Percentiles rank a stretch among this genome's conserved stretches.
phyloP scores from a whole-genome alignment of 2,888 invertebrate genomes.

The Punctoribates punctum region DNA sequence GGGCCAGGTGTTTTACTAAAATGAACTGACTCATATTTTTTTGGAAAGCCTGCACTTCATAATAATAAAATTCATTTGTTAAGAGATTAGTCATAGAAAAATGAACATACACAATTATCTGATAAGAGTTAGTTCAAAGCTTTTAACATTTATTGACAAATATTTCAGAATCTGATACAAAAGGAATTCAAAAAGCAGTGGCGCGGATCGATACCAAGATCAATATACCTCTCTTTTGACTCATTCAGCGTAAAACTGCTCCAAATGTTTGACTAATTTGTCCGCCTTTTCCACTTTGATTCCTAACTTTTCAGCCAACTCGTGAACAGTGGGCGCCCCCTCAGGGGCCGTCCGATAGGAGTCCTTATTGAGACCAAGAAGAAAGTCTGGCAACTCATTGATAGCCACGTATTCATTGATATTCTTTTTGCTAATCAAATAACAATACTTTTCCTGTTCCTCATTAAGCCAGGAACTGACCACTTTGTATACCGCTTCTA shows the following conservation, averaged over 20 bases:
- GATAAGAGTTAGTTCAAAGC: too few species aligned
- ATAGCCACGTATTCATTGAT: constrained; percentile 16
- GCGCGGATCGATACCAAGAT: too few species aligned
- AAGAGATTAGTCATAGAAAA: too few species aligned
- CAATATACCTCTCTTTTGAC: neutral
- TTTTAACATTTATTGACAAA: too few species aligned
- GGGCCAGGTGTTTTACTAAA: too few species aligned
- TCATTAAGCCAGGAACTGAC: constrained; percentile 24
- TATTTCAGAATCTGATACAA: too few species aligned
- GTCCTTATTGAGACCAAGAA: neutral
- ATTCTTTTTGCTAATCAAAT: constrained; percentile 2
- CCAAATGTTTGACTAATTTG: constrained; percentile 34
- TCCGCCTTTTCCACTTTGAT: constrained; percentile 22
- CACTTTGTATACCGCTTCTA: constrained; percentile 1
- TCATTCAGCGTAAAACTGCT: neutral
- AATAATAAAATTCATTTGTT: too few species aligned
- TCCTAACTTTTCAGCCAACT: constrained; percentile 13
- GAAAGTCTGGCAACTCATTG: constrained; percentile 9
- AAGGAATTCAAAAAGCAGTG: too few species aligned
- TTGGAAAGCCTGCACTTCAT: too few species aligned
- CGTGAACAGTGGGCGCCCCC: neutral
- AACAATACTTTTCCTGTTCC: neutral
- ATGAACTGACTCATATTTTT: too few species aligned
- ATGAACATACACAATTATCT: too few species aligned
- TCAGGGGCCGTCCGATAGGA: constrained; percentile 6